Evolutionary conservation across 2,797 vertebrate genomes (phyloP).

Genomic region (Cetoscarus ocellatus): DNA sequence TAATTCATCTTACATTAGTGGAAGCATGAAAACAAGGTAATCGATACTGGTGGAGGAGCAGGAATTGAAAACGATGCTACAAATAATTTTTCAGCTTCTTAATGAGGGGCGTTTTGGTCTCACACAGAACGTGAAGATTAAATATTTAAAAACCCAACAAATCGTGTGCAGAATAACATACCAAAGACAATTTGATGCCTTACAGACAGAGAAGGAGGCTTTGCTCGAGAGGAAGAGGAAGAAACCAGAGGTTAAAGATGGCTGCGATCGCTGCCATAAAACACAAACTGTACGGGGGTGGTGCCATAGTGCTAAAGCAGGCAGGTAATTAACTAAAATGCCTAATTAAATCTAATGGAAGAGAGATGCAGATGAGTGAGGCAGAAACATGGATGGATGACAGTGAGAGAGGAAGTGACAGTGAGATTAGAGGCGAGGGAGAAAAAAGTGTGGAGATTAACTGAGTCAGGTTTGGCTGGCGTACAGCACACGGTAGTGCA

Average conservation of each 20-base stretch:
- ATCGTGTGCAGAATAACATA: conserved; percentile 6
- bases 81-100: neutral
- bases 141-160: conserved; percentile 46
- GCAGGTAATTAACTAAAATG: conserved; percentile 68
- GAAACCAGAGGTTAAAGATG: conserved; percentile 52
- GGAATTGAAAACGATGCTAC: neutral
- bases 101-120: conserved; percentile 22
- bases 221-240: conserved; percentile 10
- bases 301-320: conserved; percentile 60
- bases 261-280: conserved; percentile 36
- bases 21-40: neutral
- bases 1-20: no score
- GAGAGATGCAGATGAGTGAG: conserved; percentile 44
- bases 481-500: conserved; percentile 26
- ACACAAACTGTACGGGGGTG: conserved; percentile 32
- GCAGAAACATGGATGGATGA: conserved; percentile 50
- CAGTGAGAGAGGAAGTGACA: conserved; percentile 35
- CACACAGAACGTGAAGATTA: neutral
- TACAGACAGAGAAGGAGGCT: conserved; percentile 13
- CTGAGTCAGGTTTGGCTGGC: conserved; percentile 41
- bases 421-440: conserved; percentile 34
- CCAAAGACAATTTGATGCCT: conserved; percentile 3
- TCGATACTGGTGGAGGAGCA: neutral
- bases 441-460: conserved; percentile 40
- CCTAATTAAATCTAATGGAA: conserved; percentile 66